Evolutionary conservation across 1,140 invertebrate genomes (phyloP).

Genomic region (Pseudomyrmex gracilis): DNA sequence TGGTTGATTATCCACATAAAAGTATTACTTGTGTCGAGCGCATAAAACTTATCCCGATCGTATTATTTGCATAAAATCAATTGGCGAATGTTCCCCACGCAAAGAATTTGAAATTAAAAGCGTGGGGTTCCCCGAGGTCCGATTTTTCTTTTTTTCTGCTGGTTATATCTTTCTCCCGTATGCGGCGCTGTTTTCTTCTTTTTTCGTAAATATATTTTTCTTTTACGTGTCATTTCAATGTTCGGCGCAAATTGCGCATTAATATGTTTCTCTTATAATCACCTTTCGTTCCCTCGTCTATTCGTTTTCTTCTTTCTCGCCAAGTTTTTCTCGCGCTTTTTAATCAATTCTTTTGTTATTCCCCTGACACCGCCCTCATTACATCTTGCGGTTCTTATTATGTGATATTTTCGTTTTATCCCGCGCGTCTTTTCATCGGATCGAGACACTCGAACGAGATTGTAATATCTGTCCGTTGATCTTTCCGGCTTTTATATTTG

Average conservation of each 20-base stretch:
- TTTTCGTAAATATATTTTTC: neutral
- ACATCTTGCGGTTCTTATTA: conserved; percentile 53
- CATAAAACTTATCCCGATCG: conserved; percentile 9
- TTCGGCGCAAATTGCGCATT: conserved; percentile 23
- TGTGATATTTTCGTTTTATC: conserved; percentile 20
- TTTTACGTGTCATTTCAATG: neutral
- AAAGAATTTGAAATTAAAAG: conserved; percentile 63
- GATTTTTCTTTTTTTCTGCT: neutral
- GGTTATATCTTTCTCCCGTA: neutral
- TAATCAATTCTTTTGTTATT: too few relatives aligned
- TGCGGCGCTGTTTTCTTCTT: too few relatives aligned
- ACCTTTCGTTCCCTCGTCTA: neutral
- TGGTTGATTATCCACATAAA: neutral
- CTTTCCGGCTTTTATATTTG: conserved; percentile 60
- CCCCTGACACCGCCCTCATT: neutral
- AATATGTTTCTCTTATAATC: neutral
- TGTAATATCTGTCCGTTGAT: conserved; percentile 57
- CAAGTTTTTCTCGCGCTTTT: conserved; percentile 3
- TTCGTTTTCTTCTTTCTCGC: neutral
- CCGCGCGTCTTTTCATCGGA: conserved; percentile 27
- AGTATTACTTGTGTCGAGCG: conserved; percentile 58
- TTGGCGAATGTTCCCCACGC: conserved; percentile 35
- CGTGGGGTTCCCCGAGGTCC: neutral
- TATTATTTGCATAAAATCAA: conserved; percentile 68
- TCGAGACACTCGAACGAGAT: conserved; percentile 70